Conservation (phyloP, 2,797 vertebrate genomes). For the Argentina silus region DNA sequence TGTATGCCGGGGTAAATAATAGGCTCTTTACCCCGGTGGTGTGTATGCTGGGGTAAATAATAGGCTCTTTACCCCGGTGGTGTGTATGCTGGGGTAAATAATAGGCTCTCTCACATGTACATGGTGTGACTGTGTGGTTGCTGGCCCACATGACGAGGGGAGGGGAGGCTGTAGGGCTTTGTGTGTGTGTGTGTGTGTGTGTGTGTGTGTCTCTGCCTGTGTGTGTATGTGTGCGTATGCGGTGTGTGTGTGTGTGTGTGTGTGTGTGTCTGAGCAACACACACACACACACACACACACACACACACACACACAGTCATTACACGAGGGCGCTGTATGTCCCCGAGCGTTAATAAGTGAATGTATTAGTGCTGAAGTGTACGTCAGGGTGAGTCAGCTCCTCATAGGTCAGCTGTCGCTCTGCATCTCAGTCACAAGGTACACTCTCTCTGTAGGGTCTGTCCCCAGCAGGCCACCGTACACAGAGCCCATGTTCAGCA, state of each 20-base stretch:
- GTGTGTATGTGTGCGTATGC: no score
- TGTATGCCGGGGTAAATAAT: no score
- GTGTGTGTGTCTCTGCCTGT: constrained; percentile 24
- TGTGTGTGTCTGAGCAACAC: background rate
- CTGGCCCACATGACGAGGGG: background rate
- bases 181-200: background rate
- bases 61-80: background rate
- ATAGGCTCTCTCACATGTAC: background rate
- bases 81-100: background rate
- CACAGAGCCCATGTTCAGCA: no score
- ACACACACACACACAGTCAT: no score
- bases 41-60: no score
- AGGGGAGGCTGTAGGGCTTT: background rate
- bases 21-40: no score
- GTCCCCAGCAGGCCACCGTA: background rate
- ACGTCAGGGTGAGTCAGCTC: constrained; percentile 75
- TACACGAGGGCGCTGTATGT: constrained; percentile 50
- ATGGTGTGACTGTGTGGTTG: constrained; percentile 7
- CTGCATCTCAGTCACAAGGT: constrained; percentile 77
- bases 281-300: no score
- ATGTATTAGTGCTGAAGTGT: constrained; percentile 76
- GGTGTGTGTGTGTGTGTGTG: constrained; percentile 19
- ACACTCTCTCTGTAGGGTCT: no score
- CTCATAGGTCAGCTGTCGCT: constrained; percentile 84
- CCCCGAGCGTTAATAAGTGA: constrained; percentile 74